A percentile compares a stretch with the other conserved stretches of the same genome.
Evolutionary conservation across 2,888 invertebrate genomes (phyloP).

Genomic region (Lithophane ornitopus): DNA sequence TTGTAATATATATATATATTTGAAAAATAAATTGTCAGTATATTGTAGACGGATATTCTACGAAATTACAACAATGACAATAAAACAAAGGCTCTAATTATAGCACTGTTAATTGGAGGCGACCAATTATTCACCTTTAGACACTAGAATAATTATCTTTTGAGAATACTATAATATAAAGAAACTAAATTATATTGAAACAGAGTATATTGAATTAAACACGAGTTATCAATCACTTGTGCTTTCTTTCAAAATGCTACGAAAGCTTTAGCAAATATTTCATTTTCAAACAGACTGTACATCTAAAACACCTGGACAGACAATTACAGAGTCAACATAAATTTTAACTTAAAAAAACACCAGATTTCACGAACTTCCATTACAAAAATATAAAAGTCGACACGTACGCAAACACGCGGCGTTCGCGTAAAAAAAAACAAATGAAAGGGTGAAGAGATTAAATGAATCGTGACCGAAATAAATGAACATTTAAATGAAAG

Average conservation of each 20-base stretch:
- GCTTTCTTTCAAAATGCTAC: background rate
- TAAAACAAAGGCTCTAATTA: slow-evolving; percentile 31
- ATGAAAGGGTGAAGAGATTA: slow-evolving; percentile 49
- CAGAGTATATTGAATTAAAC: background rate
- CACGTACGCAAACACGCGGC: slow-evolving; percentile 37
- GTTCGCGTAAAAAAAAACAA: slow-evolving; percentile 27
- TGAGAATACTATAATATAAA: background rate
- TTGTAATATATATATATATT: slow-evolving; percentile 33
- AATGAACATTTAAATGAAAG: slow-evolving; percentile 67
- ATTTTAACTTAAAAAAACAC: slow-evolving; percentile 26
- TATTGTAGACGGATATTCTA: slow-evolving; percentile 1
- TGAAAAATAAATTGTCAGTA: slow-evolving; percentile 5
- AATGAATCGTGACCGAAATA: slow-evolving; percentile 66
- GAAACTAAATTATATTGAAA: background rate
- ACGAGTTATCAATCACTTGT: background rate
- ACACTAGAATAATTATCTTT: background rate
- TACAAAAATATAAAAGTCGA: slow-evolving; percentile 46
- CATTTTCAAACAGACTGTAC: background rate
- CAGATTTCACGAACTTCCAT: slow-evolving; percentile 19
- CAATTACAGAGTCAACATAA: slow-evolving; percentile 31
- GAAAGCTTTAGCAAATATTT: background rate
- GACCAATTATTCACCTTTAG: slow-evolving; percentile 23
- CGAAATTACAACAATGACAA: slow-evolving; percentile 2
- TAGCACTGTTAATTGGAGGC: slow-evolving; percentile 23
- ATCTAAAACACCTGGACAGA: slow-evolving; percentile 2